Evolutionary conservation across 2,888 invertebrate species (phyloP).

Genomic region (Cacoxenus indagator): DNA sequence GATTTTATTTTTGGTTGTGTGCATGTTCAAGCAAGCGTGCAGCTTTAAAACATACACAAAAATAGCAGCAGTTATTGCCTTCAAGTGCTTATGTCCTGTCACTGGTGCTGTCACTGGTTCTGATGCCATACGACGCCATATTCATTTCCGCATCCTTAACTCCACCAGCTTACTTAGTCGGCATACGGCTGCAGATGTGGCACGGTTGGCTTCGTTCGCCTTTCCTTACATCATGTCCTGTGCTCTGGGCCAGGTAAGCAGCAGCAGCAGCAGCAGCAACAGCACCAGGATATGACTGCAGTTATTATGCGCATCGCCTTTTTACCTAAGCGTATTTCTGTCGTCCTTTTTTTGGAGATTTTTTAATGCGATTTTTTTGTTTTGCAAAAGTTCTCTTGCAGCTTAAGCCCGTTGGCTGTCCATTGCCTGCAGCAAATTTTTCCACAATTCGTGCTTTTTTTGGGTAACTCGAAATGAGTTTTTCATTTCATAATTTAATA

Average conservation of each 20-base stretch:
- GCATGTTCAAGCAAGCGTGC: conserved; percentile 7
- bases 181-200: neutral
- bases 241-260: neutral
- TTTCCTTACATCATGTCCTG: neutral
- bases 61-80: conserved; percentile 14
- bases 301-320: conserved; percentile 7
- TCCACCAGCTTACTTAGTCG: neutral
- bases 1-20: neutral
- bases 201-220: neutral
- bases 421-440: neutral
- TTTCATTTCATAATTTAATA: conserved; percentile 56
- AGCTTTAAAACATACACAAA: conserved; percentile 10
- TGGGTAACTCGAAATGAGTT: neutral
- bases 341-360: neutral
- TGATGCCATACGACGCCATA: conserved; percentile 6
- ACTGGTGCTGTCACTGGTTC: neutral
- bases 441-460: neutral
- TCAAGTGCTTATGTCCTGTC: conserved; percentile 16
- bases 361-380: neutral
- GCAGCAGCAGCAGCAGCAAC: neutral
- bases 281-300: neutral
- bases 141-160: neutral
- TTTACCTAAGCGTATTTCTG: neutral
- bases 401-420: neutral
- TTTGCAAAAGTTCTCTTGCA: conserved; percentile 5